phyloP scores from a whole-genome alignment of 2,888 invertebrate genomes.

The Drosophila kuntzei region DNA sequence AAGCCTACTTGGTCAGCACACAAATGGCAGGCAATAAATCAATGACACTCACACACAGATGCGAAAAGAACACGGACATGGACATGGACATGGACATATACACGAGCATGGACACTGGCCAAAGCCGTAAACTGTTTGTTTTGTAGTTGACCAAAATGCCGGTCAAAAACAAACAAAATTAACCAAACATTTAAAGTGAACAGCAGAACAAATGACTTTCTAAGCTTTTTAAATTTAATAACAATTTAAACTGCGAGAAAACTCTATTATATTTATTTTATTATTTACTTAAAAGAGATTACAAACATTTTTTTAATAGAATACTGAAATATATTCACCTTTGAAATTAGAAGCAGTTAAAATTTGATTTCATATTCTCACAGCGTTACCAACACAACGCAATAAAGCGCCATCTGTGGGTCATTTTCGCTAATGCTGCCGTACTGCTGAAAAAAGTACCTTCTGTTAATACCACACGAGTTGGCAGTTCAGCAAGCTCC shows the following conservation, averaged over 20 bases:
- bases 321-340: too few relatives aligned
- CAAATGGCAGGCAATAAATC: conserved; percentile 74
- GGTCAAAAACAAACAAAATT: conserved; percentile 35
- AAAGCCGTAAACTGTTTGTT: conserved; percentile 48
- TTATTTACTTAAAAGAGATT: too few relatives aligned
- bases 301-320: too few relatives aligned
- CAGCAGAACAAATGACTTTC: background rate
- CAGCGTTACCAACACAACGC: background rate
- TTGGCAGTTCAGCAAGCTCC: background rate
- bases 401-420: conserved; percentile 37
- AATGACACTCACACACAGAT: conserved; percentile 57
- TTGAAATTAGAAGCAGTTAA: too few relatives aligned
- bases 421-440: conserved; percentile 10
- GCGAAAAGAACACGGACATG: conserved; percentile 8
- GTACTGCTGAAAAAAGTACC: conserved; percentile 1
- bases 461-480: background rate
- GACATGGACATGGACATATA: conserved; percentile 22
- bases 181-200: conserved; percentile 8
- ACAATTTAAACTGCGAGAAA: too few relatives aligned
- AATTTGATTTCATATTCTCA: background rate
- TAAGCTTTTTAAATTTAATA: background rate
- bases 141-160: conserved; percentile 46
- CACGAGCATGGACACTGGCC: conserved; percentile 25
- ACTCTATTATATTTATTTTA: too few relatives aligned
- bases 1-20: conserved; percentile 50